Evolutionary conservation across 2,113 vertebrate genomes (phyloP).

Genomic region (Hydropotes inermis): DNA sequence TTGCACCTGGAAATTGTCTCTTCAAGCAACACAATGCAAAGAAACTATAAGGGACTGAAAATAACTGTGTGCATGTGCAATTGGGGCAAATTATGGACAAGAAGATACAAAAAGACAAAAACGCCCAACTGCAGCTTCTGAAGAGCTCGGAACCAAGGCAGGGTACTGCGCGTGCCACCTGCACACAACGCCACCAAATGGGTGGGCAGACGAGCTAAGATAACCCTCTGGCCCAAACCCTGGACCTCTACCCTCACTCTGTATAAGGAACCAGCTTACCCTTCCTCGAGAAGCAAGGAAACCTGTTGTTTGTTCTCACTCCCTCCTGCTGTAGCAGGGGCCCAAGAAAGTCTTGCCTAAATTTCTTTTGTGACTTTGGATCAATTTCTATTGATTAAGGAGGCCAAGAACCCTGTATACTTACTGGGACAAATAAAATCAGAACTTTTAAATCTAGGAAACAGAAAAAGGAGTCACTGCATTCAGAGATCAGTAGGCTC

Average conservation of each 20-base stretch:
- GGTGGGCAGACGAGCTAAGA: no score
- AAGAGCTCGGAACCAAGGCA: background rate
- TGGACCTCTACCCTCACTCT: background rate
- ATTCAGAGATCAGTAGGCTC: background rate
- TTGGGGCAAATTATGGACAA: background rate
- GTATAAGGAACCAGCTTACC: background rate
- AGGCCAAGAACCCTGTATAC: background rate
- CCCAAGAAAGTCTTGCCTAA: background rate
- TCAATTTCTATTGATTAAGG: background rate
- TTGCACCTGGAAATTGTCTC: background rate
- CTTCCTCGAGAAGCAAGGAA: background rate
- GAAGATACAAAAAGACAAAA: background rate
- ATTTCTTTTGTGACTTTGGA: background rate
- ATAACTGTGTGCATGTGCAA: background rate
- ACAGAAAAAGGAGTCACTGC: background rate
- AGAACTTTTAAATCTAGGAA: background rate
- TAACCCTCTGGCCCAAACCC: background rate
- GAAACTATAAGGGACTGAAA: background rate
- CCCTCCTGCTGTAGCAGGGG: background rate
- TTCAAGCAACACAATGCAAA: background rate
- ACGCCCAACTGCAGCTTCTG: background rate
- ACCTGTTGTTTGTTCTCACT: background rate
- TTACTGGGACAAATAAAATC: background rate
- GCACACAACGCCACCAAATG: background rate
- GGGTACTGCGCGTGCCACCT: background rate